phyloP scores from a whole-genome alignment of 2,888 invertebrate species.

The Microctonus hyperodae region DNA sequence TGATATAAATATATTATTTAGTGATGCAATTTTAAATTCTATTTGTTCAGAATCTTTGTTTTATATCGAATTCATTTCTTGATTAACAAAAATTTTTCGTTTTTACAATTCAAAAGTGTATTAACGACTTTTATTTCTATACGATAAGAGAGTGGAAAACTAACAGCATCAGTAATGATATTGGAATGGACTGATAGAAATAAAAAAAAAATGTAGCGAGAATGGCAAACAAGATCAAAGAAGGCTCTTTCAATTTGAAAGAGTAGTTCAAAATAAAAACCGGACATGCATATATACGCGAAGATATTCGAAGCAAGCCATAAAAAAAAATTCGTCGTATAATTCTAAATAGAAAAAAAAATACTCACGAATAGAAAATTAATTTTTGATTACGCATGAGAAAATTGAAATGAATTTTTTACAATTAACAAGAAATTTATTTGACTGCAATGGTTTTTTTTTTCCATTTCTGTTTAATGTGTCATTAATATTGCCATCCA shows the following conservation, averaged over 20 bases:
- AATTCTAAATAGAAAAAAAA: not conserved
- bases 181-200: not conserved
- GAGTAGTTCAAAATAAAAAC: not conserved
- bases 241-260: not conserved
- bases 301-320: not conserved
- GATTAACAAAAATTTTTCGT: too few species aligned
- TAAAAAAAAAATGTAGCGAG: not conserved
- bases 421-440: not conserved
- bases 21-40: too few species aligned
- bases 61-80: too few species aligned
- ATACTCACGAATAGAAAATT: not conserved
- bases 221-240: not conserved
- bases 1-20: too few species aligned
- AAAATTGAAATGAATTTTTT: not conserved
- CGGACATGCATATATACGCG: not conserved
- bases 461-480: not conserved
- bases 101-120: not conserved
- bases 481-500: not conserved
- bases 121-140: slow-evolving; percentile 12
- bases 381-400: not conserved
- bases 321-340: not conserved
- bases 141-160: not conserved
- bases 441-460: not conserved
- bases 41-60: too few species aligned
- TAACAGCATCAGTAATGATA: not conserved